Conservation (phyloP, 2,797 vertebrate species). For the Pagetopsis macropterus region DNA sequence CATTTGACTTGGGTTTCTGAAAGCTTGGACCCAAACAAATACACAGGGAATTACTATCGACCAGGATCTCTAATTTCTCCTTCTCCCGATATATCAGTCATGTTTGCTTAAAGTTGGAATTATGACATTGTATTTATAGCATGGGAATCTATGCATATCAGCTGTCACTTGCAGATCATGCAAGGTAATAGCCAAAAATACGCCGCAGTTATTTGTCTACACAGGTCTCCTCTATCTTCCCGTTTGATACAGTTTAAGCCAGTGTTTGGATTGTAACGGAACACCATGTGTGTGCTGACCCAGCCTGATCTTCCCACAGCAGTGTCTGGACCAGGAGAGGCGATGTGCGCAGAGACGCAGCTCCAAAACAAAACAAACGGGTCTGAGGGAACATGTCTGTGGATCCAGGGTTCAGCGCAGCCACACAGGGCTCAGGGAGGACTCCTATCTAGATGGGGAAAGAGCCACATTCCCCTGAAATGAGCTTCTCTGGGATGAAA, state of each 20-base stretch:
- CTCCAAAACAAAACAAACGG: conserved; percentile 78
- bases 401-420: conserved; percentile 71
- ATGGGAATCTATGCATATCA: neutral
- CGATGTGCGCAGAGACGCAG: conserved; percentile 63
- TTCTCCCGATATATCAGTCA: conserved; percentile 2
- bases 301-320: conserved; percentile 78
- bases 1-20: conserved; percentile 45
- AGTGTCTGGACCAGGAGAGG: conserved; percentile 61
- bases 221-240: conserved; percentile 40
- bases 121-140: neutral
- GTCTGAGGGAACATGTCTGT: conserved; percentile 73
- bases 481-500: conserved; percentile 84
- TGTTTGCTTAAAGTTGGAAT: conserved; percentile 18
- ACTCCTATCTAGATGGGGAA: conserved; percentile 79
- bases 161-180: conserved; percentile 27
- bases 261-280: conserved; percentile 77
- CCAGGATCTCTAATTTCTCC: conserved; percentile 24
- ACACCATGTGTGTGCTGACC: conserved; percentile 72
- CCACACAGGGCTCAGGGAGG: conserved; percentile 70
- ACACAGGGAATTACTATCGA: conserved; percentile 32
- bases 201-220: conserved; percentile 42
- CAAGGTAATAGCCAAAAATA: conserved; percentile 59
- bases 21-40: conserved; percentile 47
- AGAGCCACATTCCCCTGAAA: conserved; percentile 82
- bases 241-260: conserved; percentile 74